Evolutionary conservation across 2,113 vertebrate species (phyloP), one percentile per base, ranked within the genome.

Genomic region (Perca schrenkii): DNA sequence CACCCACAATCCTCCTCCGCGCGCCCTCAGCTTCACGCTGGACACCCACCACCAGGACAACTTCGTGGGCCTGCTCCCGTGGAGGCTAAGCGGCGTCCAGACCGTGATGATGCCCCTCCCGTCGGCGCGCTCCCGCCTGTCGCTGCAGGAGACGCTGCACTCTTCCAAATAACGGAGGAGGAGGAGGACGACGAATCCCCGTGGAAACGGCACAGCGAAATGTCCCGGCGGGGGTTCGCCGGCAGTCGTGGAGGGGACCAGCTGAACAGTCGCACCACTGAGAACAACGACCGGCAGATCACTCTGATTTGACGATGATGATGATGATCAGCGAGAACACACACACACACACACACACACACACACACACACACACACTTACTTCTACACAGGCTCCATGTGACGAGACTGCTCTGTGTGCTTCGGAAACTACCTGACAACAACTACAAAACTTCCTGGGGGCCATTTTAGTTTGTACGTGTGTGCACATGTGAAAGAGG

Each of bases 141-240:
- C 97, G 0, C 97, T 99, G 21, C 98, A 97, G 95, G 97, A 99
- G 96, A 96, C 94, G 86, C 93, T 95, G 81, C 97, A 95, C 79
- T 92, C 97, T 36, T 96, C 97, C 86, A 97, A 98, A 95, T 98
- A 92, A 97, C 4, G 17, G 50, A 4, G 53, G 92, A 57, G 16
- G 7, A 43, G 10, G 8, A 10, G 8, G 36, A 67, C 0, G 36
- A 67, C 0, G 22, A 80, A 83, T 22, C 70, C 56, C 88, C 85
- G 13, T 93, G 73, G 77, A 94, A 94, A 88, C 93, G 89, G 77
- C 94, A 77, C 84, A 84, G 82, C 54, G 11, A 53, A 2, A 7
- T 62, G 0, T 54, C 56, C 7, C 16, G 22, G 70, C 8, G 12
- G 56, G 65, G 25, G 17, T 50, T 47, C 1, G 67, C 10, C 1